Base-by-base conservation (phyloP, 2,888 invertebrate species). In the Nephrotoma appendiculata region DNA sequence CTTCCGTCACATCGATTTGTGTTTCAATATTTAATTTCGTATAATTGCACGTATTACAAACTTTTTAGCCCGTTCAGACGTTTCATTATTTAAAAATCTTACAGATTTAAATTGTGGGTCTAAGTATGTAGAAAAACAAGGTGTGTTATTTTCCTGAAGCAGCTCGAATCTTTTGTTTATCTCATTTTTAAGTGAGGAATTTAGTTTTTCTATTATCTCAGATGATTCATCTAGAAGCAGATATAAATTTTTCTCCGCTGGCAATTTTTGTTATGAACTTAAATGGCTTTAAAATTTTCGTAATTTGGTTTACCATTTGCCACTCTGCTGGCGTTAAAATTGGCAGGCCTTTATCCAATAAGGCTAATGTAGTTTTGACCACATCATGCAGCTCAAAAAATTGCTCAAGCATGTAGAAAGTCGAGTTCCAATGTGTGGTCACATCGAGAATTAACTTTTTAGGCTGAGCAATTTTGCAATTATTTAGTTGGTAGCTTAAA, bases 401-500 rank as follows among this genome's bases (percentile, higher is more conserved):
- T 43, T 71, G 41, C 41, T 85, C 52, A 1, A 86, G 43, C 86
- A 86, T 86, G 57, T 85, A 85, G 31, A 42, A 86, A 11, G 85
- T 85, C 5, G 85, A 86, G n/a, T 86, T 86, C 86, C 86, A 85
- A 2, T 85, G 83, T 1, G 86, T 86, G 2, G 41, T 5, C 0
- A 85, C 52, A 86, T 87, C 71, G 12, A 43, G 6, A 57, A 85
- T 85, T 11, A 87, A 42, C 31, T 71, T 57, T 43, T 87, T 87
- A 7, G 71, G 57, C n/a, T 85, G 4, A 11, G 42, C 12, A 43
- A 9, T 1, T 12, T n/a, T 45, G 0, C n/a, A 6, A 48, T 48
- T 48, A 43, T 85, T 85, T 7, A n/a, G n/a, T 41, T 86, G 86
- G 43, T 86, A 86, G 12, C 90, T 41, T 92, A 89, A 89, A 92